Evolutionary conservation across 2,888 invertebrate genomes (phyloP).

Genomic region (Hesperia comma): DNA sequence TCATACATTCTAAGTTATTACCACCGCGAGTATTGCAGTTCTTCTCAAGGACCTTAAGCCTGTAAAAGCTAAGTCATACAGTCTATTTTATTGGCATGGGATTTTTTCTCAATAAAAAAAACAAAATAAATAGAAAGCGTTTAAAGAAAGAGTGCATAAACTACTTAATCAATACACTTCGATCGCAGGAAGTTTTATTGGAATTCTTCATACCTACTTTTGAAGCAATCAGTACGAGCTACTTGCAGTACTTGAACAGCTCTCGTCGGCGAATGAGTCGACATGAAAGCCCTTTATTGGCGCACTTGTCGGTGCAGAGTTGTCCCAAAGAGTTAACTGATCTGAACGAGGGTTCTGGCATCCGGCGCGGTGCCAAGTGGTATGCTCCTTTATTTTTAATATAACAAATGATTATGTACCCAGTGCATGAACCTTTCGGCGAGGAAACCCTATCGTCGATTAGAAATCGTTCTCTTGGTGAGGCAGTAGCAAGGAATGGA

Average conservation of each 20-base stretch:
- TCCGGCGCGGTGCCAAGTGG: constrained; percentile 37
- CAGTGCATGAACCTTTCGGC: too few species aligned
- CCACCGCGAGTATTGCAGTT: neutral
- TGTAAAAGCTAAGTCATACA: neutral
- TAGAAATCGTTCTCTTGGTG: too few species aligned
- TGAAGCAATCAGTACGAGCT: constrained; percentile 35
- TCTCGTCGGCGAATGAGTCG: constrained; percentile 39
- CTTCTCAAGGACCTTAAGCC: too few species aligned
- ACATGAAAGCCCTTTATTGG: constrained; percentile 49
- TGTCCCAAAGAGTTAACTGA: constrained; percentile 63
- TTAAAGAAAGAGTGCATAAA: constrained; percentile 8
- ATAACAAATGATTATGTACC: constrained; percentile 1
- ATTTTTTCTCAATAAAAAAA: constrained; percentile 3
- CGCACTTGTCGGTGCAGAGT: constrained; percentile 42
- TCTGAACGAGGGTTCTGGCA: constrained; percentile 59
- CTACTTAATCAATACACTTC: constrained; percentile 36
- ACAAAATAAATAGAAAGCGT: neutral
- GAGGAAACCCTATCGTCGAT: too few species aligned
- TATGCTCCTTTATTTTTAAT: constrained; percentile 20
- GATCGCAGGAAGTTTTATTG: constrained; percentile 37
- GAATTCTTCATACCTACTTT: constrained; percentile 31
- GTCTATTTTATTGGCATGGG: neutral
- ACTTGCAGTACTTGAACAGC: constrained; percentile 32
- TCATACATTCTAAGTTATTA: neutral
- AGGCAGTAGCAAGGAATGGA: too few species aligned